These are phyloP conservation scores for Pteria penguin DNA, from an alignment of 2,888 invertebrate species.

Conservation along the genomic window DNA sequence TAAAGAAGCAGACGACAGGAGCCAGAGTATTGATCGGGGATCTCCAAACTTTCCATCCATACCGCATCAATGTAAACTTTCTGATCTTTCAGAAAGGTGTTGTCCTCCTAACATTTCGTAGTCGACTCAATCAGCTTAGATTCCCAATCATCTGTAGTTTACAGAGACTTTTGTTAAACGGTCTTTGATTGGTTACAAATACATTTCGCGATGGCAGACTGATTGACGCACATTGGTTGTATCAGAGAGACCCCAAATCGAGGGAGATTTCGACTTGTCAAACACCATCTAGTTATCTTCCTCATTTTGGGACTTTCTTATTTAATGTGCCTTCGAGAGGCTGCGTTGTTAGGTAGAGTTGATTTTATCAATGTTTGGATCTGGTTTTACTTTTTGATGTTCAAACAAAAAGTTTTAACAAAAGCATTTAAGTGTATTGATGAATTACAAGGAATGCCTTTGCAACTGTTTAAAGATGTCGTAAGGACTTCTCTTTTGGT, in stretches of 20 bases:
- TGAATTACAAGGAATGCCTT: background rate
- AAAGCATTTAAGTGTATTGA: background rate
- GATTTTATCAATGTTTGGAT: background rate
- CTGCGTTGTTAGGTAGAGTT: background rate
- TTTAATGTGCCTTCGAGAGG: background rate
- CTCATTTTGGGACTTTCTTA: background rate
- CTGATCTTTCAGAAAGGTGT: constrained; percentile 36
- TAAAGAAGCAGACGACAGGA: constrained; percentile 39
- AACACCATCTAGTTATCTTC: too few relatives aligned
- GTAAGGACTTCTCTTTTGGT: too few relatives aligned
- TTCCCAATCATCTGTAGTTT: constrained; percentile 33
- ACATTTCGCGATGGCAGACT: constrained; percentile 19
- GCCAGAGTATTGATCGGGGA: constrained; percentile 40
- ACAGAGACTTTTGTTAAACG: constrained; percentile 11
- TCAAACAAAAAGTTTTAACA: background rate
- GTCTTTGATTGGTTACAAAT: constrained; percentile 27
- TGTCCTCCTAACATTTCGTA: constrained; percentile 33
- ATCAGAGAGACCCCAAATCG: background rate
- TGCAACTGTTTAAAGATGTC: background rate
- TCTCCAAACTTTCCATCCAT: constrained; percentile 28
- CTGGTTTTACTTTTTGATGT: background rate
- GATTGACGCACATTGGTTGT: background rate
- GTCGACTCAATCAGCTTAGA: constrained; percentile 35
- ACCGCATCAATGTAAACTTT: constrained; percentile 38
- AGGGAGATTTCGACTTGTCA: background rate